Base-by-base conservation (phyloP, 2,888 invertebrate species). In the Prosopocoilus inquinatus region DNA sequence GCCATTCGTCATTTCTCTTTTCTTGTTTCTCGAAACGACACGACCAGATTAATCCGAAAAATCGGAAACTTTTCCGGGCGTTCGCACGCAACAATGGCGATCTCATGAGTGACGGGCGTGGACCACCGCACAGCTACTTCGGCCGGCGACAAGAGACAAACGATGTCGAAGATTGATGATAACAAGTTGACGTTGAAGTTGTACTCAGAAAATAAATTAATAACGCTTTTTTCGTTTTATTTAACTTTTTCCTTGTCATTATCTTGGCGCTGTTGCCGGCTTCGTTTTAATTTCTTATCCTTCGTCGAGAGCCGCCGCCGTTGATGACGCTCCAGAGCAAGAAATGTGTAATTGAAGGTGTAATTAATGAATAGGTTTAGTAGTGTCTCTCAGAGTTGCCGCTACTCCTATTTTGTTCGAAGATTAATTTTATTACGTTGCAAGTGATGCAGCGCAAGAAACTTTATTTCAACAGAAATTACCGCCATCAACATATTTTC, bases 151-250 rank as follows among this genome's bases (percentile, higher is more conserved):
- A 70, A 71, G 67, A 74, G 72, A 75, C 73, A 75, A 75, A 74
- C 72, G 75, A 73, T 67, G 68, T 65, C 59, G 62, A 73, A 75
- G 75, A 75, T 75, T 74, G 74, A 75, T 75, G 72, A 70, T 72
- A 68, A 70, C 69, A 67, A 67, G 70, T 68, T 70, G 72, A 73
- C 72, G 70, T 68, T 64, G 66, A 67, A 71, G 71, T 71, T 68
- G 66, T 70, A 68, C 68, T 67, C 67, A 61, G 69, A 69, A 73
- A 73, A 72, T 72, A 73, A 73, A 73, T 72, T 73, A 73, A 73
- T 72, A 71, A 70, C 64, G 69, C 64, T 67, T 61, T 64, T 69
- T 67, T 54, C 58, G 61, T 59, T 55, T 47, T 62, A 62, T 64
- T 62, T 61, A 48, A 50, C 55, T 52, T 50, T 52, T 39, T 61